phyloP scores from a whole-genome alignment of 2,888 invertebrate genomes.

The Anthophora plumipes region DNA sequence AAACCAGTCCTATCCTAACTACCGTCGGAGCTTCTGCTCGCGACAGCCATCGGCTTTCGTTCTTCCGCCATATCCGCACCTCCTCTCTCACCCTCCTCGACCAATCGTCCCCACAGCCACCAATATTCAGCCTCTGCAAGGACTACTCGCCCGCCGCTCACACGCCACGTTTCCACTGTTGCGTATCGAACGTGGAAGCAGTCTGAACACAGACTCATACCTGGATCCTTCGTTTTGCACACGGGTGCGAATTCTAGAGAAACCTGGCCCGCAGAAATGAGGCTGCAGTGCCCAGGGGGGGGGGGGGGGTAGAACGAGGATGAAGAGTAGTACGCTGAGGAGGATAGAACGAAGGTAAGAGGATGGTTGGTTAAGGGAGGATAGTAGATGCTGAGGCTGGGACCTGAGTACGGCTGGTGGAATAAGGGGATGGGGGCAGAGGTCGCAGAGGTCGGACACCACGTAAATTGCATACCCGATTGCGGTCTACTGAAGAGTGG shows the following conservation, averaged over 20 bases:
- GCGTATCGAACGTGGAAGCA: conserved; percentile 50
- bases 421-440: conserved; percentile 50
- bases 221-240: conserved; percentile 60
- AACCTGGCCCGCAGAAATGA: conserved; percentile 31
- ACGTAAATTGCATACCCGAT: conserved; percentile 82
- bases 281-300: neutral
- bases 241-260: conserved; percentile 60
- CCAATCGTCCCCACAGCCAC: conserved; percentile 32
- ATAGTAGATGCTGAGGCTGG: conserved; percentile 35
- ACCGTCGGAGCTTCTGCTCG: conserved; percentile 64
- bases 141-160: conserved; percentile 35
- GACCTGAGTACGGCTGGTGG: conserved; percentile 43
- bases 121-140: conserved; percentile 45
- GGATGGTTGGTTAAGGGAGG: conserved; percentile 6
- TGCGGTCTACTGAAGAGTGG: conserved; percentile 80
- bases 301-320: neutral
- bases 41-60: conserved; percentile 71
- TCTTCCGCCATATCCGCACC: conserved; percentile 55
- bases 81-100: conserved; percentile 17
- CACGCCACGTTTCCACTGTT: conserved; percentile 51
- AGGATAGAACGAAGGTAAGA: neutral
- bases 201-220: conserved; percentile 24
- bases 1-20: conserved; percentile 57
- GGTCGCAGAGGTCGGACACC: conserved; percentile 77
- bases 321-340: neutral